These are phyloP conservation scores for Euura saliciscinereae DNA, from an alignment of 1,140 invertebrate genomes.

Conservation along the genomic window DNA sequence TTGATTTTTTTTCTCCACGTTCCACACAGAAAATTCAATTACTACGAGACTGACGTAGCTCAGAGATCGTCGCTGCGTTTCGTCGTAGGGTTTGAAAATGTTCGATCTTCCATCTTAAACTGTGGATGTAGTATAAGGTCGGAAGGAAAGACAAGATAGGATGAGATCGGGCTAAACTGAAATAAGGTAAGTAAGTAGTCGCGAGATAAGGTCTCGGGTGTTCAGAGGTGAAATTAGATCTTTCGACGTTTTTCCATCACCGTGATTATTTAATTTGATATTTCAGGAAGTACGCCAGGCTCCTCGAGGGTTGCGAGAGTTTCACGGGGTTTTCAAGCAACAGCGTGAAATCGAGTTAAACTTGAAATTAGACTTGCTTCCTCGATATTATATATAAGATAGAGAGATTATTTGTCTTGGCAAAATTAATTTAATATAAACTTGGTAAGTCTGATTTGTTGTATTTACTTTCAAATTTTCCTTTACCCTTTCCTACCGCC, in stretches of 20 bases:
- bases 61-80: neutral
- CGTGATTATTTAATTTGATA: constrained; percentile 7
- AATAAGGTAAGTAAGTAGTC: neutral
- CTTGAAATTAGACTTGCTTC: neutral
- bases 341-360: constrained; percentile 12
- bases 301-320: neutral
- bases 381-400: neutral
- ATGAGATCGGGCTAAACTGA: neutral
- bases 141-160: neutral
- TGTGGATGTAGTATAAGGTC: neutral
- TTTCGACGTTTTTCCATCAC: constrained; percentile 12
- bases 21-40: constrained; percentile 41
- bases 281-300: constrained; percentile 1
- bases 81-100: no score
- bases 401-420: neutral
- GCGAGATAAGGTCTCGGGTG: neutral
- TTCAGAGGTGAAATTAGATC: constrained; percentile 4
- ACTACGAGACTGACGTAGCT: constrained; percentile 20
- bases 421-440: constrained; percentile 13
- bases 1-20: constrained; percentile 40
- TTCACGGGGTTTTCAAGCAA: neutral
- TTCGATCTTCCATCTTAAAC: no score
- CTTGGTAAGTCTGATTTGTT: constrained; percentile 4
- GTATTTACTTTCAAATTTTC: constrained; percentile 7
- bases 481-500: neutral